Percentiles rank a stretch among this genome's conserved stretches.
Evolutionary conservation across 2,113 vertebrate species (phyloP).

Genomic region (Scortum barcoo): DNA sequence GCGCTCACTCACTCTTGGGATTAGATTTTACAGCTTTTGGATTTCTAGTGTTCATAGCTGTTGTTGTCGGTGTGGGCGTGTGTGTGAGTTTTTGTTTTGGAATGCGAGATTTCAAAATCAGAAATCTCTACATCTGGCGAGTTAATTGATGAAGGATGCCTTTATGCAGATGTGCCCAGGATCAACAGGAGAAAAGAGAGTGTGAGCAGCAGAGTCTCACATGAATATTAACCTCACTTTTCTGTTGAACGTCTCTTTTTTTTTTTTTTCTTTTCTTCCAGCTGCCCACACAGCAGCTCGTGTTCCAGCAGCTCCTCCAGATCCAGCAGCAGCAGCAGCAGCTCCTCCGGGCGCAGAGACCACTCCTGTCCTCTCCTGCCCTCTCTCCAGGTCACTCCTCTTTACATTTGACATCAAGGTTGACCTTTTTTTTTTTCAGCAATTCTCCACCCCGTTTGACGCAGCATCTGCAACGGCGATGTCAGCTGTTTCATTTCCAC

Average conservation of each 20-base stretch:
- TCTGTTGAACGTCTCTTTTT: neutral
- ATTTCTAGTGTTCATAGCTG: neutral
- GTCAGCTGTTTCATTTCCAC: neutral
- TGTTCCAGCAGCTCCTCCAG: conserved; percentile 94
- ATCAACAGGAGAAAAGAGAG: neutral
- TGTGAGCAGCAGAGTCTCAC: neutral
- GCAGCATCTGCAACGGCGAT: no score
- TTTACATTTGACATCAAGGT: neutral
- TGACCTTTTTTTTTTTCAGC: neutral
- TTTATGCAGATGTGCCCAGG: neutral
- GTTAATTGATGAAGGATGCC: neutral
- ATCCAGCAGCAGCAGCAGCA: conserved; percentile 91
- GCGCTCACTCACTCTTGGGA: neutral
- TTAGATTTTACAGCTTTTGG: neutral
- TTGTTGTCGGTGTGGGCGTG: neutral
- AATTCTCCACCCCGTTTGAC: neutral
- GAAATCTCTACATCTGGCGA: no score
- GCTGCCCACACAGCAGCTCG: conserved; percentile 88
- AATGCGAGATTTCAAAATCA: neutral
- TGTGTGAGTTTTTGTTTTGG: neutral
- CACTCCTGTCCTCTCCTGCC: conserved; percentile 88
- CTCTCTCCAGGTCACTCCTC: conserved; percentile 86
- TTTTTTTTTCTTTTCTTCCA: conserved; percentile 19
- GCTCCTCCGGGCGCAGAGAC: conserved; percentile 89
- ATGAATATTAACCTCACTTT: neutral